These are phyloP conservation scores for Peribatodes rhomboidaria DNA, from an alignment of 2,888 invertebrate species.

Conservation along the genomic window DNA sequence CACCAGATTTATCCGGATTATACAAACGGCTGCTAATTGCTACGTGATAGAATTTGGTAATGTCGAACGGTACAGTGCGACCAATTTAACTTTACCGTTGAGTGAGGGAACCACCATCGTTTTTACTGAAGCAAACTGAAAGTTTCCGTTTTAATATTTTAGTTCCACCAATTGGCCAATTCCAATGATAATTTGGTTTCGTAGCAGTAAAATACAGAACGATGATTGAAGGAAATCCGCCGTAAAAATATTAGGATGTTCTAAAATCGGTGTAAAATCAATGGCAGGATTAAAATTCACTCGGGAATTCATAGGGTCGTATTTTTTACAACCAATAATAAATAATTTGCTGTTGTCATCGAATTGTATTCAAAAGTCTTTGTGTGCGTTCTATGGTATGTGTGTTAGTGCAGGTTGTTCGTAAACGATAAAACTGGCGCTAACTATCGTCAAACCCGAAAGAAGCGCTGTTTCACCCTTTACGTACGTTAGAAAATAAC, in stretches of 20 bases:
- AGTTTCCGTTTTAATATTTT: background rate
- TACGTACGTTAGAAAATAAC: too few relatives aligned
- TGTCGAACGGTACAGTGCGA: constrained; percentile 4
- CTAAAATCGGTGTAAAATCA: constrained; percentile 30
- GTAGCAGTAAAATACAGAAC: constrained; percentile 21
- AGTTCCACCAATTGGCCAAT: background rate
- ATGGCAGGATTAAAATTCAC: constrained; percentile 25
- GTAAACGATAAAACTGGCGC: too few relatives aligned
- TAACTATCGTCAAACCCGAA: too few relatives aligned
- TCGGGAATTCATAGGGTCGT: constrained; percentile 18
- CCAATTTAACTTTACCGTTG: background rate
- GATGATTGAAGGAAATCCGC: constrained; percentile 30
- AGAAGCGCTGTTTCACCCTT: too few relatives aligned
- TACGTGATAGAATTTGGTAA: constrained; percentile 27
- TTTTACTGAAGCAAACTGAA: background rate
- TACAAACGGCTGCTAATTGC: constrained; percentile 29
- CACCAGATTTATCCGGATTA: constrained; percentile 23
- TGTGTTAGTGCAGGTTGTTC: background rate
- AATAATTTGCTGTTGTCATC: background rate
- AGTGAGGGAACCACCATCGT: background rate
- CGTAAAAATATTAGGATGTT: constrained; percentile 33
- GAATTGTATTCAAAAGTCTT: background rate
- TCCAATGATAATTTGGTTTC: background rate
- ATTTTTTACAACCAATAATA: constrained; percentile 15
- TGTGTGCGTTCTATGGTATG: background rate